Base-by-base conservation (phyloP, 2,113 vertebrate genomes). In the Chionomys nivalis region DNA sequence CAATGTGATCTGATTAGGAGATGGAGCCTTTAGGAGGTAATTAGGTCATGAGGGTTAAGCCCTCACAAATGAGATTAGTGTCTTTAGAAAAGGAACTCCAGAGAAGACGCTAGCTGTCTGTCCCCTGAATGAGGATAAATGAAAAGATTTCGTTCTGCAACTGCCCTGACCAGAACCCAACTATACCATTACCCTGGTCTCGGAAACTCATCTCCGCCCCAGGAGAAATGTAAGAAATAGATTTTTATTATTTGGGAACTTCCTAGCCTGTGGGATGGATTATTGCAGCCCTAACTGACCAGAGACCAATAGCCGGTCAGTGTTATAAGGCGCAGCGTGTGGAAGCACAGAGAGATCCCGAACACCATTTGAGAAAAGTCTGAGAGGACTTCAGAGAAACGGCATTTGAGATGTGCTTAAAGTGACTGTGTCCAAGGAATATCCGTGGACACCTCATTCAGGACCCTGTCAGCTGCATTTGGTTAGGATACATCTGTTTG, bases 401-500 rank as follows among this genome's bases (percentile, higher is more conserved):
- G 66, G 44, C 28, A 73, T 93, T 82, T 77, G 28, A 39, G 44
- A 21, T 55, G 2, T 63, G 36, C 39, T 47, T 65, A n/a, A n/a
- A 65, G 87, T 19, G 12, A 23, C 33, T 82, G 19, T 19, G 24
- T 87, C 52, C 63, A 95, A 1, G 73, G 78, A 9, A 47, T 19
- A 63, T 58, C 75, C 31, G 36, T 58, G 63, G 55, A 90, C 86
- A 72, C 49, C n/a, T 76, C 76, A 52, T n/a, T 44, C 9, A 49
- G 73, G 87, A 66, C 61, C 11, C 19, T 86, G 61, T 16, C 83
- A 93, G 28, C 70, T 94, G 81, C 49, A 72, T 63, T 88, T 26
- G 31, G 44, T 93, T 91, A 94, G 78, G 44, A 89, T 78, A 72
- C 47, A 83, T 91, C 87, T 96, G 52, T 78, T 96, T 95, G 78